Conservation (phyloP, 2,797 vertebrate genomes). For the Girardinus metallicus region DNA sequence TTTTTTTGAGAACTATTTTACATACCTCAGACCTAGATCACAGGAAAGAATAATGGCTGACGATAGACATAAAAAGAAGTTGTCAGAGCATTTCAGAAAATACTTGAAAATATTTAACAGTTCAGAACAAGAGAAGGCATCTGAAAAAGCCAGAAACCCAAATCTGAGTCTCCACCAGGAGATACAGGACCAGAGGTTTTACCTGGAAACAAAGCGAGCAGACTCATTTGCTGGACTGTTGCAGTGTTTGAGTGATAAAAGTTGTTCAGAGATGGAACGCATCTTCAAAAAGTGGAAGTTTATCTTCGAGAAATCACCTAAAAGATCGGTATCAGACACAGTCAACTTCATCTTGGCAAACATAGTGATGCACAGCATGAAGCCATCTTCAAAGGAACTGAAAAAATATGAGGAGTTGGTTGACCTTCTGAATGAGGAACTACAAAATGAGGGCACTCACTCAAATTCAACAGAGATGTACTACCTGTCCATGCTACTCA, state of each 20-base stretch:
- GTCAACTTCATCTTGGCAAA: slow-evolving; percentile 64
- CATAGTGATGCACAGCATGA: slow-evolving; percentile 59
- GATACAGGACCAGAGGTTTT: slow-evolving; percentile 33
- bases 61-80: slow-evolving; percentile 49
- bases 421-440: slow-evolving; percentile 61
- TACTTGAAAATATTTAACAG: slow-evolving; percentile 48
- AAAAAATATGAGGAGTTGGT: slow-evolving; percentile 58
- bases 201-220: slow-evolving; percentile 57
- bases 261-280: slow-evolving; percentile 23
- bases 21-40: slow-evolving; percentile 58
- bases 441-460: slow-evolving; percentile 58
- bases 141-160: slow-evolving; percentile 53
- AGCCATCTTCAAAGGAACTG: slow-evolving; percentile 24
- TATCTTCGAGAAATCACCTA: slow-evolving; percentile 30
- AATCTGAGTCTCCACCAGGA: slow-evolving; percentile 49
- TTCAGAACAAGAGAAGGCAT: slow-evolving; percentile 44
- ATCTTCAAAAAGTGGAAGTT: slow-evolving; percentile 55
- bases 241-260: slow-evolving; percentile 50
- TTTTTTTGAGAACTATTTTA: slow-evolving; percentile 63
- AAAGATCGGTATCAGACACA: slow-evolving; percentile 24
- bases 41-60: slow-evolving; percentile 38
- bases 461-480: slow-evolving; percentile 73
- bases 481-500: slow-evolving; percentile 80
- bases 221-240: slow-evolving; percentile 65
- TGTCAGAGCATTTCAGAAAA: slow-evolving; percentile 42